Evolutionary conservation across 2,888 invertebrate species (phyloP), one percentile per base, ranked within the genome.

Genomic region (Hypena proboscidalis): DNA sequence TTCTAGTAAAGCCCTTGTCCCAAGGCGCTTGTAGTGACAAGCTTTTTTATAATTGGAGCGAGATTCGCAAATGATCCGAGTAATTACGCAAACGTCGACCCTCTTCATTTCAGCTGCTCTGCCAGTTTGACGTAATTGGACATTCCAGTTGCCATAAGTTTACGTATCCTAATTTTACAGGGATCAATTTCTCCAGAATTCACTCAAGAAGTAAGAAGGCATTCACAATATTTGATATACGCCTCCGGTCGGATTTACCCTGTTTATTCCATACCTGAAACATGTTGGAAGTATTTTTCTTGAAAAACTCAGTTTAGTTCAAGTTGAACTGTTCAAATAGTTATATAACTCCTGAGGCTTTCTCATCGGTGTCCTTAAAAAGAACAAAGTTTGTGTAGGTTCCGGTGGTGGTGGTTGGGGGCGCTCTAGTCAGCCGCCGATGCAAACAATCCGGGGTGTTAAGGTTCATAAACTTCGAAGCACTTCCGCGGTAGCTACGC

Each of bases 51-150:
- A 88, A 88, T 88, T 86, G 81, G 76, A 74, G 75, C 67, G 79
- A 83, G 81, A 85, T 84, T 88, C 78, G 74, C 81, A 87, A 89
- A 89, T 87, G 87, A 89, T 89, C 89, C 85, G 74, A 81, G 82
- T 87, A 89, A 89, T 89, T 88, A 88, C 83, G 76, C 80, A 83
- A 82, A 86, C 81, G 89, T 88, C 89, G 80, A 89, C 90, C 90
- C 89, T 89, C 85, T 83, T 90, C 89, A 88, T 88, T 80, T 83
- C 77, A 78, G 74, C 61, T 71, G 64, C 71, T 72, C 54, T 66
- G 62, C 72, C 63, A 55, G 62, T 58, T 68, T 70, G 70, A 68
- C 69, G 67, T 85, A 85, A 84, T 85, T 84, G 80, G 77, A 80
- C 74, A 79, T 73, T 77, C 68, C 74, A 58, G 62, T 68, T 71